Evolutionary conservation across 2,888 invertebrate species (phyloP).

Genomic region (Therioaphis trifolii): DNA sequence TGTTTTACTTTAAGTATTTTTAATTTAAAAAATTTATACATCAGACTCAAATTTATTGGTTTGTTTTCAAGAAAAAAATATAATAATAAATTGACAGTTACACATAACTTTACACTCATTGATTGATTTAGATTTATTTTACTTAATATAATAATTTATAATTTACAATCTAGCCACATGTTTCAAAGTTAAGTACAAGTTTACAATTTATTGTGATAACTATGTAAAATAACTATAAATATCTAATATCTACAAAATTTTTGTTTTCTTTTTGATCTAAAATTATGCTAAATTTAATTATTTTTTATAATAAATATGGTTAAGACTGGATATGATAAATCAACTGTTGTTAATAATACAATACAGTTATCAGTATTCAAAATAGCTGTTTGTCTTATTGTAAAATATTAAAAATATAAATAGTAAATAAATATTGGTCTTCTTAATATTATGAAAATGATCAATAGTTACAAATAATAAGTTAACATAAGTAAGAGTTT

Average conservation of each 20-base stretch:
- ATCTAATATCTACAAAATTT: neutral
- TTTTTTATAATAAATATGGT: neutral
- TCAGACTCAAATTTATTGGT: neutral
- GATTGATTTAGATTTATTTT: neutral
- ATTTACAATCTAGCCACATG: neutral
- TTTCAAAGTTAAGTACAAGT: conserved; percentile 35
- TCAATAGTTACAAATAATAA: conserved; percentile 9
- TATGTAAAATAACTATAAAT: conserved; percentile 13
- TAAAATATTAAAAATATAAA: conserved; percentile 24
- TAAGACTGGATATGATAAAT: neutral
- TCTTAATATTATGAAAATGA: conserved; percentile 4
- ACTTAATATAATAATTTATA: neutral
- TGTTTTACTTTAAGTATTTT: neutral
- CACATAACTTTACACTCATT: neutral
- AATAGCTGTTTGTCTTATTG: conserved; percentile 7
- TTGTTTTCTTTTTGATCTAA: conserved; percentile 27
- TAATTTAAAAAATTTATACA: neutral
- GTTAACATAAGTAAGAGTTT: neutral
- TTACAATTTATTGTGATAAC: conserved; percentile 20
- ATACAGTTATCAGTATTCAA: conserved; percentile 13
- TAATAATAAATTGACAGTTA: neutral
- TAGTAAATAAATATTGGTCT: conserved; percentile 45
- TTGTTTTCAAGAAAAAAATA: neutral
- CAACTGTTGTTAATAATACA: conserved; percentile 3
- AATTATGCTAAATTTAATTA: neutral